Evolutionary conservation across 1,140 invertebrate species (phyloP).

Genomic region (Polyergus mexicanus): DNA sequence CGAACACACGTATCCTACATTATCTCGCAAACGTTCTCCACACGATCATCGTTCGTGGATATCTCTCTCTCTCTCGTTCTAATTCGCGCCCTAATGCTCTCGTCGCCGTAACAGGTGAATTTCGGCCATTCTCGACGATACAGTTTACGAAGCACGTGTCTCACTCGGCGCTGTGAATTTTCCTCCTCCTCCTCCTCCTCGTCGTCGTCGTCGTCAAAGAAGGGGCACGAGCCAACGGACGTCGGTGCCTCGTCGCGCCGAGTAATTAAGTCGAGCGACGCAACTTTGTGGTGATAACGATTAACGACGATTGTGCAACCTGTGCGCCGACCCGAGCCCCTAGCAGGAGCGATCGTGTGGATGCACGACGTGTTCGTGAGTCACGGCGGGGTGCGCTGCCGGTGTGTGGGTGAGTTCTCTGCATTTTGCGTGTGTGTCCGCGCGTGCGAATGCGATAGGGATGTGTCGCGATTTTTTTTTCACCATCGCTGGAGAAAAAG

Average conservation of each 20-base stretch:
- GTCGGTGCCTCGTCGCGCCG: slow-evolving; percentile 50
- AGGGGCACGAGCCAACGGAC: neutral
- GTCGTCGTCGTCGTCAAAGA: neutral
- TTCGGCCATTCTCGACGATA: neutral
- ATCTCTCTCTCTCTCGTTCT: neutral
- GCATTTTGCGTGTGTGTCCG: neutral
- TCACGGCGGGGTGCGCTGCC: slow-evolving; percentile 30
- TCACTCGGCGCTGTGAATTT: slow-evolving; percentile 12
- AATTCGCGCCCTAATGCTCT: neutral
- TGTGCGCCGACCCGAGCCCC: slow-evolving; percentile 28
- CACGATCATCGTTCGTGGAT: neutral
- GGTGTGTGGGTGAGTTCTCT: slow-evolving; percentile 55
- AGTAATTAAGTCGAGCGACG: slow-evolving; percentile 50
- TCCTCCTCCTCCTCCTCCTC: neutral
- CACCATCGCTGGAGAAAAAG: no score
- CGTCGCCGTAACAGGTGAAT: slow-evolving; percentile 80
- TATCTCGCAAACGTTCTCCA: neutral
- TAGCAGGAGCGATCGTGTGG: slow-evolving; percentile 4
- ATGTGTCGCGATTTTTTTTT: slow-evolving; percentile 39
- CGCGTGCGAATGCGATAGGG: slow-evolving; percentile 5
- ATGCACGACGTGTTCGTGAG: slow-evolving; percentile 57
- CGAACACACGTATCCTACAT: neutral
- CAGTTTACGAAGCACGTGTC: slow-evolving; percentile 69
- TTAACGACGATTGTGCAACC: slow-evolving; percentile 68
- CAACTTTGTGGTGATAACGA: slow-evolving; percentile 63